Conservation (phyloP, 2,797 vertebrate species). For the Eulemur mongoz region DNA sequence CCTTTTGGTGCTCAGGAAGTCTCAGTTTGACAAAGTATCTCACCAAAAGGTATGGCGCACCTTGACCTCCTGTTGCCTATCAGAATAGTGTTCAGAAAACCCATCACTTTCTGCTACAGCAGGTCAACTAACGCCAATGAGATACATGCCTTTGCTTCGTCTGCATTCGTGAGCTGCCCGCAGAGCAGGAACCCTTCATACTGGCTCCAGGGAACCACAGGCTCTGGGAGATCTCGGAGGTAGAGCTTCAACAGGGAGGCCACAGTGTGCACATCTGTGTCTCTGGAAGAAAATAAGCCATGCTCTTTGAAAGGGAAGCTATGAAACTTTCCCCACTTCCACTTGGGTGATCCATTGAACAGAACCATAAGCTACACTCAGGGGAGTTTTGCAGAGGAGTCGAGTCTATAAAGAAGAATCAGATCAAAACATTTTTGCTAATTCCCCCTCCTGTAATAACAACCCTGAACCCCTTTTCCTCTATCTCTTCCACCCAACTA, state of each 20-base stretch:
- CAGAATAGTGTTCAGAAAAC: neutral
- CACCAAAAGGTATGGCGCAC: neutral
- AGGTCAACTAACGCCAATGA: neutral
- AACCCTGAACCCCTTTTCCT: neutral
- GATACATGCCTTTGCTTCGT: slow-evolving; percentile 85
- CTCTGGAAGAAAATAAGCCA: slow-evolving; percentile 84
- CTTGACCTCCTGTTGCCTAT: neutral
- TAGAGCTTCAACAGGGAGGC: slow-evolving; percentile 97
- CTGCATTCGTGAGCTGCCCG: slow-evolving; percentile 85
- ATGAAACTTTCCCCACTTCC: neutral
- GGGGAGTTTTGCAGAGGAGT: neutral
- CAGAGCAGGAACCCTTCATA: slow-evolving; percentile 96
- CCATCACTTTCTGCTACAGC: neutral
- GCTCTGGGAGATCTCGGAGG: slow-evolving; percentile 95
- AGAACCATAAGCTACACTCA: neutral
- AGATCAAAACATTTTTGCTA: neutral
- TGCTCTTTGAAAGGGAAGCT: neutral
- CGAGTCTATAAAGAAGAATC: neutral
- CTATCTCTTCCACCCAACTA: neutral
- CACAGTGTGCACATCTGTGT: slow-evolving; percentile 98
- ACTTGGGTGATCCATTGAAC: accelerated
- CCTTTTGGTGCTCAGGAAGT: neutral
- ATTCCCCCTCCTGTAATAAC: neutral
- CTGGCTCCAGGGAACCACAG: slow-evolving; percentile 95
- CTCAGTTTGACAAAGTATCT: neutral